Conservation (phyloP, 2,797 vertebrate genomes). For the Dendrocincla fuliginosa region DNA sequence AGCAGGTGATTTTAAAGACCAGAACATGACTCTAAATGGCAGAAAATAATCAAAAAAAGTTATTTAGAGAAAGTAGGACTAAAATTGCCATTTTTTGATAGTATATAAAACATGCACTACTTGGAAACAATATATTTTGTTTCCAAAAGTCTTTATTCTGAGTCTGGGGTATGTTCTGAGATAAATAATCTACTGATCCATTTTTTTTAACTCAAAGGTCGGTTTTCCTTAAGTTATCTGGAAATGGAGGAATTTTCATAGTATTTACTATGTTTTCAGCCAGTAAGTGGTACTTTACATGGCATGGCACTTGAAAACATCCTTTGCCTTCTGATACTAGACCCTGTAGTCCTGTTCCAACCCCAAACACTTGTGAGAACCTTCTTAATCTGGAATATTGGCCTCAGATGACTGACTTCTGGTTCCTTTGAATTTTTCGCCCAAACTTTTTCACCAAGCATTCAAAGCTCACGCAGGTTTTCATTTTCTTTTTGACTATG, state of each 20-base stretch:
- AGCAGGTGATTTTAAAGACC: conserved; percentile 31
- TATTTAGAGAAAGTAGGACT: not conserved
- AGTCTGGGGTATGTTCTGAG: not conserved
- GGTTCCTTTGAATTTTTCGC: not conserved
- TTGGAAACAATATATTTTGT: not conserved
- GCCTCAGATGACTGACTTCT: not conserved
- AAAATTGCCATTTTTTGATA: not conserved
- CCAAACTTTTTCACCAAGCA: not conserved
- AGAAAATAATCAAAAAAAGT: not conserved
- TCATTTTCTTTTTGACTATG: not conserved
- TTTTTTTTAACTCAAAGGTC: not conserved
- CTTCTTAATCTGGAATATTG: not conserved
- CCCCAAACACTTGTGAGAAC: not conserved
- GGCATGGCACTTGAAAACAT: not conserved
- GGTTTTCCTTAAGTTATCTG: not conserved
- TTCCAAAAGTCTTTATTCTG: not conserved
- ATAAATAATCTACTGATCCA: not conserved
- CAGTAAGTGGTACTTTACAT: not conserved
- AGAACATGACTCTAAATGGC: not conserved
- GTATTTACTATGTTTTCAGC: not conserved
- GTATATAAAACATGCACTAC: not conserved
- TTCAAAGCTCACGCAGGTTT: not conserved
- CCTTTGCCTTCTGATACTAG: not conserved
- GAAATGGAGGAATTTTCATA: not conserved
- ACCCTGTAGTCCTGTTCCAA: not conserved